These are phyloP conservation scores for Acanthiza pusilla DNA, from an alignment of 2,797 vertebrate species.

Conservation along the genomic window DNA sequence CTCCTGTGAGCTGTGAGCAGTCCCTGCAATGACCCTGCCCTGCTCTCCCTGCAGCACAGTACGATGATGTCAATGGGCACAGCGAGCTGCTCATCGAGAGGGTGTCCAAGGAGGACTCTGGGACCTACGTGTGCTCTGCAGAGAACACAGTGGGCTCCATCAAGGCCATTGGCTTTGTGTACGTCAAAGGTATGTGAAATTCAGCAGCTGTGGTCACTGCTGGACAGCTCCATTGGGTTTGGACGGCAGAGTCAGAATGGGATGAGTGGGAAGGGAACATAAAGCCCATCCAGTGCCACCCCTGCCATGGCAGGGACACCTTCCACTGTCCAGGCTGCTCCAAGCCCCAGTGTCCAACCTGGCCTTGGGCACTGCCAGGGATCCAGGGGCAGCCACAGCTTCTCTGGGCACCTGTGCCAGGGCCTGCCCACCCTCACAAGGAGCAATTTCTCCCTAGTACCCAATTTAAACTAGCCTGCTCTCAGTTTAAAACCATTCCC, in stretches of 20 bases:
- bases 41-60: slow-evolving; percentile 76
- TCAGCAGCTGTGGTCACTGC: neutral
- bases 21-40: neutral
- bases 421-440: accelerated
- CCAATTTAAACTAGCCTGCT: neutral
- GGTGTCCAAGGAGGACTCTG: slow-evolving; percentile 88
- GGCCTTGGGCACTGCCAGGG: neutral
- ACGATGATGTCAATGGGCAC: slow-evolving; percentile 79
- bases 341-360: accelerated
- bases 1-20: neutral
- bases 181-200: slow-evolving; percentile 87
- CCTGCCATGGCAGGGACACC: neutral
- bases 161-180: slow-evolving; percentile 89
- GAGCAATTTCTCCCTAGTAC: neutral
- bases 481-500: neutral
- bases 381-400: neutral
- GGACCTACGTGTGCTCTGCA: slow-evolving; percentile 90
- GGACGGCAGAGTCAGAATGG: neutral
- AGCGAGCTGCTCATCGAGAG: slow-evolving; percentile 90
- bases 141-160: slow-evolving; percentile 88
- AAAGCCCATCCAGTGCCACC: neutral
- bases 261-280: neutral
- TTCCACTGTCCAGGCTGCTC: neutral
- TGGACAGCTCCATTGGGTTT: neutral
- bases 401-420: neutral